Base-by-base conservation (phyloP, 2,888 invertebrate genomes). In the Leucania comma region DNA sequence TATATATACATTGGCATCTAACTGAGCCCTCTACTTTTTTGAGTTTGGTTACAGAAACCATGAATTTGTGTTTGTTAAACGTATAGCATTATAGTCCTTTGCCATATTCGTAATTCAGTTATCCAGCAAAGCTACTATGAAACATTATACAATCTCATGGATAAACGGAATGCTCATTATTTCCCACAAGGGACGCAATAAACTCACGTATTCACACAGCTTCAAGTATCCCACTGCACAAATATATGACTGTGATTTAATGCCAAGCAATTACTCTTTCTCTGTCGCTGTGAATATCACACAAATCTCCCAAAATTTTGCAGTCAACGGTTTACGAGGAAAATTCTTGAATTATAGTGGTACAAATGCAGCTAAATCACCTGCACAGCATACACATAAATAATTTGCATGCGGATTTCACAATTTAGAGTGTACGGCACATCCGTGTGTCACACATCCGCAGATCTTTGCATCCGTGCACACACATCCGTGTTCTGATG, bases 401-500 rank as follows among this genome's bases (percentile, higher is more conserved):
- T 63, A 67, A 76, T 76, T 61, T 29, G 22, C 26, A 6, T 50
- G n/a, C 17, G 68, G 32, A 81, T 72, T 72, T 68, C 26, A 59
- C 26, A 65, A 70, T 76, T 67, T 20, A 8, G 51, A 58, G 22
- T 51, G n/a, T 51, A 9, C 38, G 29, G 14, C 12, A 42, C 60
- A 56, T 72, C 42, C n/a, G n/a, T n/a, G n/a, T 29, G 4, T 2
- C 4, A 29, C 4, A 29, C 29, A 29, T 2, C 29, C 29, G 29
- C 29, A 29, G 29, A 3, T 3, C 29, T 29, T 29, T 29, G 29
- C 29, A 4, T 29, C 4, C 65, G 35, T 9, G 24, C 20, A 38
- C 38, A 1, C 22, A 22, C 38, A 70, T 67, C 63, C 63, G 57
- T 24, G 14, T 24, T 29, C 17, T 29, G n/a, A 66, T 63, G 35